A percentile compares a stretch with the other conserved stretches of the same genome.
Evolutionary conservation across 1,140 invertebrate species (phyloP).

Genomic region (Leptopilina clavipes): DNA sequence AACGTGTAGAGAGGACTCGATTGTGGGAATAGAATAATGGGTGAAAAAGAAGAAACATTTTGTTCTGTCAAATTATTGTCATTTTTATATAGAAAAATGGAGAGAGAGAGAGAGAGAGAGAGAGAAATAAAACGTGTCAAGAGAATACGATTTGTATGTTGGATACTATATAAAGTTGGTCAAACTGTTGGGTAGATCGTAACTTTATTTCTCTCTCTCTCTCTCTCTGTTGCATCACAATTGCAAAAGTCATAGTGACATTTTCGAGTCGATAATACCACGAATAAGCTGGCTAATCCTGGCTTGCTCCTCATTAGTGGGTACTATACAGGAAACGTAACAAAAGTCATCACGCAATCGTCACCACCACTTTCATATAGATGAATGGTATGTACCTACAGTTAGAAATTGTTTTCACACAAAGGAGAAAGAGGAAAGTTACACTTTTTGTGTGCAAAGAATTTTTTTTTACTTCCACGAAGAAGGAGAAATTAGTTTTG

Average conservation of each 20-base stretch:
- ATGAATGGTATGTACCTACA: background rate
- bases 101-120: too few relatives aligned
- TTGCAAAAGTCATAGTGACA: constrained; percentile 14
- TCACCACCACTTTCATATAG: constrained; percentile 2
- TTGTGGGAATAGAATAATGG: background rate
- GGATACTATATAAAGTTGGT: too few relatives aligned
- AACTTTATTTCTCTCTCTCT: background rate
- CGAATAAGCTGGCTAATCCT: constrained; percentile 36
- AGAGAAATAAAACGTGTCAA: too few relatives aligned
- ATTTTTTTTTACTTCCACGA: background rate
- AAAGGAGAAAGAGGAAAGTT: background rate
- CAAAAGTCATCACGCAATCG: constrained; percentile 30
- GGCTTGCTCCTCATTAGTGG: constrained; percentile 42
- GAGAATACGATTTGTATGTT: too few relatives aligned
- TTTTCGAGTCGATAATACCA: constrained; percentile 40
- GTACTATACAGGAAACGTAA: constrained; percentile 36
- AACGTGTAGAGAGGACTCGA: background rate
- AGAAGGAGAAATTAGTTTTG: too few relatives aligned
- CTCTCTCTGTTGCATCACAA: background rate
- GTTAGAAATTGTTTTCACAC: background rate
- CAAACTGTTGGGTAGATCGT: too few relatives aligned
- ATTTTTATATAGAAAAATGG: too few relatives aligned
- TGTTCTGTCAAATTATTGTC: background rate
- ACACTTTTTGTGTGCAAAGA: background rate
- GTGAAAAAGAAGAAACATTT: background rate